These are phyloP conservation scores for Aspidoscelis tigris DNA, from an alignment of 2,113 vertebrate genomes.

Conservation along the genomic window DNA sequence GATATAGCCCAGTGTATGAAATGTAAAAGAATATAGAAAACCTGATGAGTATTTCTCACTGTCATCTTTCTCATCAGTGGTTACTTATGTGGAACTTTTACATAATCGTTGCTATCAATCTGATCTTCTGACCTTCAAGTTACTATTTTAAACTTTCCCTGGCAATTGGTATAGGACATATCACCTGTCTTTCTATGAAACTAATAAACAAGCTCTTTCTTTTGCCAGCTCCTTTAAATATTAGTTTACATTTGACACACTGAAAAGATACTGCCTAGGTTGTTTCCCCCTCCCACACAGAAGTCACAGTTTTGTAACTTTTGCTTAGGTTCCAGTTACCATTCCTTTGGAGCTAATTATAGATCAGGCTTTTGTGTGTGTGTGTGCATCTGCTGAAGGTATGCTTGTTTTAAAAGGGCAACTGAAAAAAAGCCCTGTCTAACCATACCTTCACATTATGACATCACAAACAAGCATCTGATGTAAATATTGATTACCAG, in stretches of 20 bases:
- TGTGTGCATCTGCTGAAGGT: no score
- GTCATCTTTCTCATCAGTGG: conserved; percentile 24
- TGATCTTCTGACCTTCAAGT: conserved; percentile 36
- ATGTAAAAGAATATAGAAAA: neutral
- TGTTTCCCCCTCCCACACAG: neutral
- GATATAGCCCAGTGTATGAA: rapidly evolving
- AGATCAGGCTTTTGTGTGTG: neutral
- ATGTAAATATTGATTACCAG: no score
- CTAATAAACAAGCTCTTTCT: conserved; percentile 31
- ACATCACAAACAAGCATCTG: no score
- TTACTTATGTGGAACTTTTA: conserved; percentile 4
- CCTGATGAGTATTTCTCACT: neutral
- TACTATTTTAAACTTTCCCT: conserved; percentile 20
- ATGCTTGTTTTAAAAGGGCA: no score
- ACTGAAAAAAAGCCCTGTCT: no score
- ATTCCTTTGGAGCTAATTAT: neutral
- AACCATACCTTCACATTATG: no score
- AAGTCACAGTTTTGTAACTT: neutral
- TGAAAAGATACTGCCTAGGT: neutral
- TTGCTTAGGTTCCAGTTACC: neutral
- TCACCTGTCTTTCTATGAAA: neutral
- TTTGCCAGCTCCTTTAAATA: neutral
- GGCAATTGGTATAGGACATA: conserved; percentile 11
- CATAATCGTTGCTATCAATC: conserved; percentile 26
- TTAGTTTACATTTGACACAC: neutral